Evolutionary conservation across 2,113 vertebrate genomes (phyloP).

Genomic region (Centropus unirufus): DNA sequence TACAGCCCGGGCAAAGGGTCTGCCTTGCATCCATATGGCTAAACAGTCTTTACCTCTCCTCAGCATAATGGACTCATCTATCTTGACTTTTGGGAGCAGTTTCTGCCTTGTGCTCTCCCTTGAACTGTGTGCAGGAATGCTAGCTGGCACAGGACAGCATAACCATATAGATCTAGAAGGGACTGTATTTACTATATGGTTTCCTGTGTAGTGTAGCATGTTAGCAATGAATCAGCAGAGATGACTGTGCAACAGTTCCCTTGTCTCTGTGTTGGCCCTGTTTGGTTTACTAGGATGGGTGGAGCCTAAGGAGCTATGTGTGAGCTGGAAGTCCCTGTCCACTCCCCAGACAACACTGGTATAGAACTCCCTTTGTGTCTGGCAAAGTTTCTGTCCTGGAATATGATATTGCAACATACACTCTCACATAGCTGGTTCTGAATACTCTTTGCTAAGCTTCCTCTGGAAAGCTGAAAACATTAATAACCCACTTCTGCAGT

Average conservation of each 20-base stretch:
- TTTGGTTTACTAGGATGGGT: neutral
- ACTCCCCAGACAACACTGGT: neutral
- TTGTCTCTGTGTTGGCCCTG: neutral
- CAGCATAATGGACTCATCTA: neutral
- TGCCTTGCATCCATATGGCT: conserved; percentile 1
- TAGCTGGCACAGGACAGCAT: neutral
- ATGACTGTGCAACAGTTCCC: neutral
- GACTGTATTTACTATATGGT: neutral
- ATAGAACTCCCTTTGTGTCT: neutral
- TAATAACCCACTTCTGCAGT: neutral
- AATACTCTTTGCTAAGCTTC: neutral
- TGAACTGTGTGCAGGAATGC: neutral
- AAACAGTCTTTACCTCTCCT: conserved; percentile 24
- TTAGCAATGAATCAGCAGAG: neutral
- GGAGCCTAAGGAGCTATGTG: neutral
- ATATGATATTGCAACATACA: neutral
- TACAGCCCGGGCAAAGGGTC: neutral
- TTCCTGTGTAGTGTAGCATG: neutral
- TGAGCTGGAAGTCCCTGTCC: neutral
- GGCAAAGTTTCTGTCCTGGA: neutral
- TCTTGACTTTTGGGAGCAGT: conserved; percentile 8
- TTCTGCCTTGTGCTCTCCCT: neutral
- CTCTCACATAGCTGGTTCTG: fast-evolving
- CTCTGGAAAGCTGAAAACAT: neutral
- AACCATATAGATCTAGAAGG: neutral